Evolutionary conservation across 2,797 vertebrate genomes (phyloP).

Genomic region (Miichthys miiuy): DNA sequence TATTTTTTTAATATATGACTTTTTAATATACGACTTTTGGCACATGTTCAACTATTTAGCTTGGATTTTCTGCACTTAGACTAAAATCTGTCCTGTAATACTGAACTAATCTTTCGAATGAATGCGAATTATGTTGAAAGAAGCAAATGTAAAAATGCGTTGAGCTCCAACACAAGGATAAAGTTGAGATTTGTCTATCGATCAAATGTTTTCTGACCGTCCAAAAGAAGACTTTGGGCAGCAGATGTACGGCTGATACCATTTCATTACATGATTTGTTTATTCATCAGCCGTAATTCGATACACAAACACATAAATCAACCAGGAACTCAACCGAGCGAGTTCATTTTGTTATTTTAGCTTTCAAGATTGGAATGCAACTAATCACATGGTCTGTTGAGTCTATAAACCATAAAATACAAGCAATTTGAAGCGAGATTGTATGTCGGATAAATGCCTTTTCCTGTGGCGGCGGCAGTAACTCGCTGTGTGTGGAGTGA

Average conservation of each 20-base stretch:
- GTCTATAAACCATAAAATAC: conserved; percentile 48
- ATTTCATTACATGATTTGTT: conserved; percentile 28
- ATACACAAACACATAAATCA: conserved; percentile 23
- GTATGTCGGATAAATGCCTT: conserved; percentile 1
- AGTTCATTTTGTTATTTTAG: conserved; percentile 43
- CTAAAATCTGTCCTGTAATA: background rate
- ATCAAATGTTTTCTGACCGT: background rate
- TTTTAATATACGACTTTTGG: too few relatives aligned
- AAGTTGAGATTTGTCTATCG: background rate
- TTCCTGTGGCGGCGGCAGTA: conserved; percentile 12
- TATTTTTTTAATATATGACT: background rate
- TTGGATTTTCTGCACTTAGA: background rate
- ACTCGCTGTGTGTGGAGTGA: conserved; percentile 34
- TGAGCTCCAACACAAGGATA: background rate
- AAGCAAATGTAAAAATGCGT: background rate
- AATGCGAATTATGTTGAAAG: background rate
- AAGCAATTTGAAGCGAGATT: conserved; percentile 28
- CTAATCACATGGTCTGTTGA: conserved; percentile 58
- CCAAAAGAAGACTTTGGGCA: background rate
- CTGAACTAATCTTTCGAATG: background rate
- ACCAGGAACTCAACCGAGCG: conserved; percentile 32
- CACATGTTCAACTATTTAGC: background rate
- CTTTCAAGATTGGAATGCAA: conserved; percentile 44
- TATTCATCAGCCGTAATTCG: conserved; percentile 41
- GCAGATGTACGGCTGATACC: background rate